Evolutionary conservation across 2,797 vertebrate species (phyloP), one percentile per base, ranked within the genome.

Genomic region (Loriculus beryllinus): DNA sequence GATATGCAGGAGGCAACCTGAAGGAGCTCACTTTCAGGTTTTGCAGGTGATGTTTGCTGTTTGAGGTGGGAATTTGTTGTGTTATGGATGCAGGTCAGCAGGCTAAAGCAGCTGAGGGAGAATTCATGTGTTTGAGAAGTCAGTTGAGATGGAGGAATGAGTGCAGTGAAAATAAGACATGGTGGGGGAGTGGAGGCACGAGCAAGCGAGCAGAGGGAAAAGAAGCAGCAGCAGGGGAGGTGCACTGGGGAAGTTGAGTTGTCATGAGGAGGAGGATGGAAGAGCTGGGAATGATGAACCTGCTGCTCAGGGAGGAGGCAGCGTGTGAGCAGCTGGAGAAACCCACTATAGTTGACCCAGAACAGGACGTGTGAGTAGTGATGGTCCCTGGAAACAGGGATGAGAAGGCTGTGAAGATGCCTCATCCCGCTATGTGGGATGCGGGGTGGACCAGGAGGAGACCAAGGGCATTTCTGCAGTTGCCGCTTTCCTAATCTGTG

Each of bases 401-500:
- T 0, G 4, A 64, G 39, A 48, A 68, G 37, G 15, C 35, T 82
- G 12, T 0, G 0, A 29, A 78, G 17, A 16, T 9, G 8, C 7
- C 22, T 84, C 1, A 2, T 82, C 49, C n/a, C 25, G 12, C 51
- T 43, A 9, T 1, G 3, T 25, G 45, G 40, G 68, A 26, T 40
- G 43, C 1, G 3, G 71, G 18, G 10, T 47, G 69, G 52, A 54
- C 14, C 11, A 45, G 26, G 51, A 57, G 6, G 25, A 8, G 45
- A 49, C 39, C 10, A 16, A 28, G 48, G 22, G 19, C 21, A 8
- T 71, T 92, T 91, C 64, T 79, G 20, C 47, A 71, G 33, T 51
- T 0, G 0, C 25, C 15, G 26, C 47, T 72, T 48, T 69, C 26
- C 31, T 69, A 8, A 28, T 43, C n/a, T 1, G 0, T 15, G 33